Evolutionary conservation across 1,140 invertebrate species (phyloP).

Genomic region (Vanessa atalanta): DNA sequence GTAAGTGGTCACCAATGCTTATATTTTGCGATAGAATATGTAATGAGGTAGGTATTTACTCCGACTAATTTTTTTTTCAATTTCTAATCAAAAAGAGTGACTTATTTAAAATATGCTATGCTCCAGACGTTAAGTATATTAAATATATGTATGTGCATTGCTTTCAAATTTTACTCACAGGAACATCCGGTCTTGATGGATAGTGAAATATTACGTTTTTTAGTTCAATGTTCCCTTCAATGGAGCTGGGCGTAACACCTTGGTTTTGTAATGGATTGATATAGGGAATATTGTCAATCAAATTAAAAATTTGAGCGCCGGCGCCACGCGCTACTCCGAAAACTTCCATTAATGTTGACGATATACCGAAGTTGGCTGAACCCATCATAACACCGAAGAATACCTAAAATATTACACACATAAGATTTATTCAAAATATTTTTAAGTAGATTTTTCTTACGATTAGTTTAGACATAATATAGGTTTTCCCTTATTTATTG

Average conservation of each 20-base stretch:
- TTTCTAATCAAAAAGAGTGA: no score
- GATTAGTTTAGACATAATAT: no score
- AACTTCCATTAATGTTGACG: slow-evolving; percentile 90
- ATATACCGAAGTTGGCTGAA: slow-evolving; percentile 93
- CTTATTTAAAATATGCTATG: no score
- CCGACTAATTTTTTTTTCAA: no score
- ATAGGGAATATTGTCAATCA: slow-evolving; percentile 90
- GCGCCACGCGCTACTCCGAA: slow-evolving; percentile 89
- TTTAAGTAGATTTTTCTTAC: no score
- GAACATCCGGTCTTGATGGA: slow-evolving; percentile 90
- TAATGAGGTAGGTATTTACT: no score
- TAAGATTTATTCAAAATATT: no score
- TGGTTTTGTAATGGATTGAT: slow-evolving; percentile 88
- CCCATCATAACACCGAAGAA: slow-evolving; percentile 92
- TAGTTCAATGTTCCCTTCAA: slow-evolving; percentile 89
- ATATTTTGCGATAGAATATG: no score
- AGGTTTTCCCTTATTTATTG: no score
- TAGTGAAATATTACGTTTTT: slow-evolving; percentile 91
- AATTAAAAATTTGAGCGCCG: slow-evolving; percentile 89
- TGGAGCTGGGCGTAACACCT: slow-evolving; percentile 82
- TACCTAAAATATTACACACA: slow-evolving; percentile 73
- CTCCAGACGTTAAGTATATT: no score
- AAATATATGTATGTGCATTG: not conserved
- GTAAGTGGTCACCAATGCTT: no score
- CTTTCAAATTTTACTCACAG: slow-evolving; percentile 59